Evolutionary conservation across 2,888 invertebrate species (phyloP).

Genomic region (Salpingus planirostris): DNA sequence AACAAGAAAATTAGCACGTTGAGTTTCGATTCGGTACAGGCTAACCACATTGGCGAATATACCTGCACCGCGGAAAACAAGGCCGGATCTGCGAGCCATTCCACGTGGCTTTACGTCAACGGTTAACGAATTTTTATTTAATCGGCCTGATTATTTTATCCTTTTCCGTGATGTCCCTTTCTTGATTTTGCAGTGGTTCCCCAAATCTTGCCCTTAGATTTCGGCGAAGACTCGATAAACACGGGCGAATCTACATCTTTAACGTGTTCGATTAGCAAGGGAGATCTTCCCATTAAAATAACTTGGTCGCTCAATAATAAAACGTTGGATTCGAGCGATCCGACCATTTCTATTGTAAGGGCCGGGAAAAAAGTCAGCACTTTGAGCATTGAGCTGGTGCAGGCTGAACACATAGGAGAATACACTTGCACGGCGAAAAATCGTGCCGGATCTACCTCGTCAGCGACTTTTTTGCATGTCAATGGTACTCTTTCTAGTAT

Average conservation of each 20-base stretch:
- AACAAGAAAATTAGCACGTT: conserved; percentile 30
- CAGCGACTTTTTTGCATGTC: conserved; percentile 54
- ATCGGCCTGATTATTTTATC: too few relatives aligned
- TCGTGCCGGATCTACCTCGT: conserved; percentile 53
- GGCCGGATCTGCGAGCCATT: conserved; percentile 47
- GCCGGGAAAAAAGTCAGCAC: conserved; percentile 45
- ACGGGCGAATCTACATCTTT: conserved; percentile 62
- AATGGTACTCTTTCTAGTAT: conserved; percentile 56
- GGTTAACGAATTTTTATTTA: conserved; percentile 37
- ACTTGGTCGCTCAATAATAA: conserved; percentile 51
- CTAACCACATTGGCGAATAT: conserved; percentile 55
- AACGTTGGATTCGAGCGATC: too few relatives aligned
- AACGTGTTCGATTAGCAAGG: conserved; percentile 61
- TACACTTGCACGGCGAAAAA: conserved; percentile 63
- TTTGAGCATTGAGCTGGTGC: conserved; percentile 52
- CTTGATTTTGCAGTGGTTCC: conserved; percentile 48
- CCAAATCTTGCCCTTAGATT: conserved; percentile 50
- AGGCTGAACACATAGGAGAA: conserved; percentile 58
- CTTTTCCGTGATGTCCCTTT: conserved; percentile 25
- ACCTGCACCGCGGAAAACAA: conserved; percentile 51
- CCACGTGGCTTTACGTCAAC: conserved; percentile 49
- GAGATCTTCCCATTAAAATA: conserved; percentile 58
- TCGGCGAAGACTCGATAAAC: conserved; percentile 51
- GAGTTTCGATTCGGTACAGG: conserved; percentile 51
- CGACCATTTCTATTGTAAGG: conserved; percentile 44